A percentile compares a stretch with the other conserved stretches of the same genome.
These are phyloP conservation scores for Cremastinae sp. DNA, from an alignment of 2,888 invertebrate genomes.

Conservation along the genomic window DNA sequence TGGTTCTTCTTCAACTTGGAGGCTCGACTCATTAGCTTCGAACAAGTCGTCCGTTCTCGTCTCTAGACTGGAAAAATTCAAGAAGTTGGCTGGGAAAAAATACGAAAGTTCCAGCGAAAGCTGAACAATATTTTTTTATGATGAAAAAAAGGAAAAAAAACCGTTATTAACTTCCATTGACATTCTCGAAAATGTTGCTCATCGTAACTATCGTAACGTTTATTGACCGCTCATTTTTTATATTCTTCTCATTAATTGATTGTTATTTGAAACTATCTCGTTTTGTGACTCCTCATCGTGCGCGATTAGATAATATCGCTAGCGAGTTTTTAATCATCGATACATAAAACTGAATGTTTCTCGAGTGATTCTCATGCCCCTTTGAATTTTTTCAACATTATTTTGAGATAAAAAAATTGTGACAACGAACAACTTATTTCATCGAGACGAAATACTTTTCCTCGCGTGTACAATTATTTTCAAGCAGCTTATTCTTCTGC, in stretches of 20 bases:
- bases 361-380: not conserved
- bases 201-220: too few relatives aligned
- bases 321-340: constrained; percentile 20
- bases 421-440: too few relatives aligned
- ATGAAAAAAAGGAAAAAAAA: not conserved
- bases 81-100: not conserved
- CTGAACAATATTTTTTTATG: not conserved
- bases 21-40: constrained; percentile 19
- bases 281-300: not conserved
- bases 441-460: too few relatives aligned
- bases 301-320: constrained; percentile 23
- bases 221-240: too few relatives aligned
- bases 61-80: not conserved
- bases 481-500: too few relatives aligned
- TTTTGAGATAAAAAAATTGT: too few relatives aligned
- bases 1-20: constrained; percentile 45
- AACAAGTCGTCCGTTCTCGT: constrained; percentile 27
- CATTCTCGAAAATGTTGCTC: too few relatives aligned
- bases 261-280: constrained; percentile 14
- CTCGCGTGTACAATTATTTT: too few relatives aligned
- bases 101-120: constrained; percentile 12
- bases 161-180: too few relatives aligned
- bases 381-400: not conserved
- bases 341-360: not conserved
- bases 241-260: not conserved